Percentiles rank a stretch among this genome's conserved stretches.
These are phyloP conservation scores for Huso huso DNA, from an alignment of 2,797 vertebrate genomes.

Conservation along the genomic window DNA sequence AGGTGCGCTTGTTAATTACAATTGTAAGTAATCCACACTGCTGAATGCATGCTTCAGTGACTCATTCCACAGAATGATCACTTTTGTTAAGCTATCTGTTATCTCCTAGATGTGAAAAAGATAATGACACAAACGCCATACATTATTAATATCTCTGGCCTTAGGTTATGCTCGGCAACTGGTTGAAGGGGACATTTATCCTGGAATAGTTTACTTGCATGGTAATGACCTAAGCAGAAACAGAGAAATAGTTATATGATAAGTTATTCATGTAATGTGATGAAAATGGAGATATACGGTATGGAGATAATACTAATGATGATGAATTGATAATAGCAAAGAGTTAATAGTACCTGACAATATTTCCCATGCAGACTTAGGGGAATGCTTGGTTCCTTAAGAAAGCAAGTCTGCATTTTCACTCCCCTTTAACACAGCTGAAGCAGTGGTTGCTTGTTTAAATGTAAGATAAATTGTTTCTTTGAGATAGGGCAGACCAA, in stretches of 20 bases:
- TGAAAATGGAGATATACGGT: too few relatives aligned
- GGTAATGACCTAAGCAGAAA: too few relatives aligned
- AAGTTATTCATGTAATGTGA: too few relatives aligned
- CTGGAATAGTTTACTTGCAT: too few relatives aligned
- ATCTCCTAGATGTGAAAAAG: background rate
- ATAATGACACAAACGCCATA: background rate
- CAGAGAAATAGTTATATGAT: too few relatives aligned
- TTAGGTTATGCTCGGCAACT: background rate
- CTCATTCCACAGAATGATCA: slow-evolving; percentile 37
- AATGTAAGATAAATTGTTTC: slow-evolving; percentile 65
- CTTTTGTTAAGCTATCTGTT: background rate
- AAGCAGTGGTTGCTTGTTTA: slow-evolving; percentile 41
- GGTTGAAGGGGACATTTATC: background rate
- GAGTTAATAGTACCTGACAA: too few relatives aligned
- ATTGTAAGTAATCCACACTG: slow-evolving; percentile 49
- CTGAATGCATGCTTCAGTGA: slow-evolving; percentile 37
- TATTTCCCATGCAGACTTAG: background rate
- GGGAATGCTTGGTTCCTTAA: background rate
- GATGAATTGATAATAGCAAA: too few relatives aligned
- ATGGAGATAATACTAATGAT: too few relatives aligned
- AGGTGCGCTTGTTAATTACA: slow-evolving; percentile 48
- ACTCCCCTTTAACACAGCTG: background rate
- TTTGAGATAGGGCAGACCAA: slow-evolving; percentile 50
- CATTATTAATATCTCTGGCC: background rate
- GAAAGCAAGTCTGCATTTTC: background rate